Evolutionary conservation across 2,888 invertebrate species (phyloP), one percentile per base, ranked within the genome.

Genomic region (Eurytoma adleriae): DNA sequence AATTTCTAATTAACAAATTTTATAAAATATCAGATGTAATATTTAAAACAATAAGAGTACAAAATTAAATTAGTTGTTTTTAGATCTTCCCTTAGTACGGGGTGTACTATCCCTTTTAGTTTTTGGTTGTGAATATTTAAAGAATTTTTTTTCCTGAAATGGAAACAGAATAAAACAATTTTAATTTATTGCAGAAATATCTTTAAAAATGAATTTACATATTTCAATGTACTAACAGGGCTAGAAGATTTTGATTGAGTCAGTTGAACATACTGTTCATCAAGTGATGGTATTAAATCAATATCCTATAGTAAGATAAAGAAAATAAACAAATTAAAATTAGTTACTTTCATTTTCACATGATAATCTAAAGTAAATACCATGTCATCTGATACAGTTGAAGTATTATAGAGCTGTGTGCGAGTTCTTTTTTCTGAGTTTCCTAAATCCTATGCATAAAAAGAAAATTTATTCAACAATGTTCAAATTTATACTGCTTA

Each of bases 351-450:
- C n/a, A 62, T n/a, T 66, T 27, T 40, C 3, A 54, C 67, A 18
- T 18, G 2, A 70, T 27, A 67, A 54, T 20, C 61, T 13, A 68
- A 54, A n/a, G 24, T 16, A 18, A 20, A 2, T 74, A 82, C 82
- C 72, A 82, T 75, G 54, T 82, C 80, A 71, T 82, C 80, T 30
- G 71, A 78, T 16, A 82, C 30, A 12, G 78, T 80, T 48, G 82
- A 80, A 2, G 80, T n/a, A n/a, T n/a, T 82, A 20, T 77, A 82
- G 12, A 82, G 68, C n/a, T 75, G 78, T 68, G 57, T 79, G 40
- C 79, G 52, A 66, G 50, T 62, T 16, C 30, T 80, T 50, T 78
- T 79, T 18, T 71, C 78, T 74, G 18, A 5, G 16, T 30, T 67
- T 62, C 40, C 69, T 50, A 27, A 59, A 10, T 68, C 62, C 73